Evolutionary conservation across 1,140 invertebrate species (phyloP).

Genomic region (Gonatopus flavifemur): DNA sequence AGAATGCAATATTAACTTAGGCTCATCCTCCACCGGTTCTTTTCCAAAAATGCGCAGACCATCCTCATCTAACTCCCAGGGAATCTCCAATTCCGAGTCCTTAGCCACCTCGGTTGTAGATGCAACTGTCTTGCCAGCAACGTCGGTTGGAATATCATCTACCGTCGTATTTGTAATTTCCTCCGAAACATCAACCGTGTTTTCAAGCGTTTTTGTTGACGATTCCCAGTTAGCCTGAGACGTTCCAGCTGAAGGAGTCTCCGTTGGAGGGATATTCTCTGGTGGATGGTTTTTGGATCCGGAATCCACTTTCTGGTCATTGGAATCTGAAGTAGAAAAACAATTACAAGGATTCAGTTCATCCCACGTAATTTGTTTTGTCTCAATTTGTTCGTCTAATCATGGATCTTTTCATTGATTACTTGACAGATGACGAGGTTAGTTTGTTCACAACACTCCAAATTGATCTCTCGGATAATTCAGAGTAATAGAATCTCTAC

Average conservation of each 20-base stretch:
- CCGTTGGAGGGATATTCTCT: background rate
- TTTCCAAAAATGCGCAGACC: background rate
- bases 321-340: too few relatives aligned
- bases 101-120: background rate
- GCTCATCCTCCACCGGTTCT: background rate
- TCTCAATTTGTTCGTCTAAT: too few relatives aligned
- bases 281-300: background rate
- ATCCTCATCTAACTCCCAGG: background rate
- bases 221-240: background rate
- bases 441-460: too few relatives aligned
- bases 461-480: too few relatives aligned
- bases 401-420: too few relatives aligned
- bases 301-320: background rate
- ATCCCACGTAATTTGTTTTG: too few relatives aligned
- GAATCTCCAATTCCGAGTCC: background rate
- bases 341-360: too few relatives aligned
- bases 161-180: too few relatives aligned
- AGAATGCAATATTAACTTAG: background rate
- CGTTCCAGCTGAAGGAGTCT: background rate
- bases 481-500: too few relatives aligned
- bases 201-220: background rate
- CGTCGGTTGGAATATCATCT: background rate
- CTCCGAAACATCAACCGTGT: too few relatives aligned
- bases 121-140: background rate
- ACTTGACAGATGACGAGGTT: too few relatives aligned